Conservation (phyloP, 2,797 vertebrate genomes). For the Sebastes melanostomus region DNA sequence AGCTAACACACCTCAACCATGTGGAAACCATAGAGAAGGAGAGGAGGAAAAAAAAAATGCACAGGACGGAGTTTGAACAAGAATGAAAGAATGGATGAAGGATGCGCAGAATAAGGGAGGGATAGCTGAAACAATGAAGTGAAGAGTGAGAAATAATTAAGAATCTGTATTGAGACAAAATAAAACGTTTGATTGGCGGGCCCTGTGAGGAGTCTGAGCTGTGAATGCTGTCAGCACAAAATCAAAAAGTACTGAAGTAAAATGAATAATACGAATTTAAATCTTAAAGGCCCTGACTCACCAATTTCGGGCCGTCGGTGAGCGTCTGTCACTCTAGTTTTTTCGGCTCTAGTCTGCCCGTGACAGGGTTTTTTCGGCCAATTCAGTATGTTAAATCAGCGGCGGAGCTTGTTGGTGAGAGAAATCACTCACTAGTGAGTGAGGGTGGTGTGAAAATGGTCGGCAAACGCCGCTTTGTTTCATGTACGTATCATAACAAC, state of each 20-base stretch:
- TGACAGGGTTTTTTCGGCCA: accelerated
- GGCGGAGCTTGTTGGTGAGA: no score
- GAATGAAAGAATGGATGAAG: background rate
- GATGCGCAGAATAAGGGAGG: background rate
- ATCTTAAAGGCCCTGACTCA: background rate
- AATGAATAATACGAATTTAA: background rate
- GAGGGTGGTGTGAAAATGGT: no score
- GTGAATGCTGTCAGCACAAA: background rate
- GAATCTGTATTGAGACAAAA: background rate
- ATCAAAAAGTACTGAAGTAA: background rate
- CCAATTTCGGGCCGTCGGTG: accelerated
- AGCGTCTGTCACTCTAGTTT: no score
- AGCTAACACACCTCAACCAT: conserved; percentile 33
- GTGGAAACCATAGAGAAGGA: conserved; percentile 28
- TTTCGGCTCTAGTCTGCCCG: background rate
- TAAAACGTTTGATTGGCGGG: background rate
- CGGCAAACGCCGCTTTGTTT: no score
- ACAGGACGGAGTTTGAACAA: background rate
- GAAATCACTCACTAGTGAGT: no score
- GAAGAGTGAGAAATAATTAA: background rate
- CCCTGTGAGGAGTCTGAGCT: background rate
- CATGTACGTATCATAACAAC: no score
- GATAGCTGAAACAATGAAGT: background rate
- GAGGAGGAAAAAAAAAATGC: background rate
- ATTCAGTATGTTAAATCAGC: no score